phyloP scores from a whole-genome alignment of 2,888 invertebrate genomes.

The Polyploca ridens region DNA sequence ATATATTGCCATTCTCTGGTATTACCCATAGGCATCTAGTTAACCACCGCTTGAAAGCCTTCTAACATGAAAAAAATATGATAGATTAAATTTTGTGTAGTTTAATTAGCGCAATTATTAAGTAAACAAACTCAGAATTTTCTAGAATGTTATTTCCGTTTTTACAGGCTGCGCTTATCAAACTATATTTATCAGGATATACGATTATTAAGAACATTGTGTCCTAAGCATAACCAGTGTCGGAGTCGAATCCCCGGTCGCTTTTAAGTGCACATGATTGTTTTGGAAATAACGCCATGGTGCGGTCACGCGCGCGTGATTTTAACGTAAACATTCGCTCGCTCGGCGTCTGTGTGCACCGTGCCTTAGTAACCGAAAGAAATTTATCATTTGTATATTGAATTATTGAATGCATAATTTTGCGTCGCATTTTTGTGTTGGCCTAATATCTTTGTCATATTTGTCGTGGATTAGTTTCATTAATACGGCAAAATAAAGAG shows the following conservation, averaged over 20 bases:
- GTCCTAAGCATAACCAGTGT: slow-evolving; percentile 30
- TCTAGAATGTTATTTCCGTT: too few relatives aligned
- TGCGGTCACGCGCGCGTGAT: slow-evolving; percentile 77
- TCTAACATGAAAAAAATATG: too few relatives aligned
- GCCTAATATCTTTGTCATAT: neutral
- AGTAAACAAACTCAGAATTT: too few relatives aligned
- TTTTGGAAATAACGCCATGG: slow-evolving; percentile 66
- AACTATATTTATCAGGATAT: neutral
- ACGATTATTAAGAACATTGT: slow-evolving; percentile 25
- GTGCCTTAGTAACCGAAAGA: slow-evolving; percentile 55
- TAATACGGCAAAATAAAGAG: too few relatives aligned
- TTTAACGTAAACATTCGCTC: slow-evolving; percentile 68
- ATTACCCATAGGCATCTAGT: too few relatives aligned
- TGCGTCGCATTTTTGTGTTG: neutral
- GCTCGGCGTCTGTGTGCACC: slow-evolving; percentile 45
- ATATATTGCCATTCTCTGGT: too few relatives aligned
- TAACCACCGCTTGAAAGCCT: too few relatives aligned
- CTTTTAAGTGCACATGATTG: slow-evolving; percentile 46
- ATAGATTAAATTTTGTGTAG: too few relatives aligned
- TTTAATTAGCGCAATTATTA: too few relatives aligned
- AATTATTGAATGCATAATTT: neutral
- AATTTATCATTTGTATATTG: slow-evolving; percentile 51
- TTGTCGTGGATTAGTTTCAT: too few relatives aligned
- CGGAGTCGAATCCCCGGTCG: slow-evolving; percentile 42
- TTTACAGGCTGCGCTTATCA: too few relatives aligned